These are phyloP conservation scores for Chloroceryle inda DNA, from an alignment of 2,797 vertebrate species.

Conservation along the genomic window DNA sequence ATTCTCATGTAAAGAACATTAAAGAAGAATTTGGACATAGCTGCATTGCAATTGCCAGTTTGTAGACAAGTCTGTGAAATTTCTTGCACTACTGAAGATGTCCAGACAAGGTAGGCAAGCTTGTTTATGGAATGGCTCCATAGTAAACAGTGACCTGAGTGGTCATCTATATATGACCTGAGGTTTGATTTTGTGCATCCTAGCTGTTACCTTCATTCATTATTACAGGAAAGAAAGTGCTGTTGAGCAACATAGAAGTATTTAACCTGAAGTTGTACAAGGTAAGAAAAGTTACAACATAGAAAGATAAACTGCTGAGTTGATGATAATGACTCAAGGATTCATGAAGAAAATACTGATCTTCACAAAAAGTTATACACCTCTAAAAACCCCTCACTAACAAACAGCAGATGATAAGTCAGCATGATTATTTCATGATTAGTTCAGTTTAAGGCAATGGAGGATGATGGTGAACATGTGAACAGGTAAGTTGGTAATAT, in stretches of 20 bases:
- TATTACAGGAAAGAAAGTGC: background rate
- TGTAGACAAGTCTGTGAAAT: constrained; percentile 31
- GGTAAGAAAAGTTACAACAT: background rate
- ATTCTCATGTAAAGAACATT: background rate
- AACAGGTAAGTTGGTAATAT: background rate
- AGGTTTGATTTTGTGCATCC: background rate
- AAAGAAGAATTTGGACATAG: background rate
- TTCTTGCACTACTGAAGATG: background rate
- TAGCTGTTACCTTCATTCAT: background rate
- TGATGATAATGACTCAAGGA: background rate
- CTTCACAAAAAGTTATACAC: background rate
- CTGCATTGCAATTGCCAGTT: constrained; percentile 37
- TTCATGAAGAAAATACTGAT: background rate
- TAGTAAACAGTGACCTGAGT: background rate
- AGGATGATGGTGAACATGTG: background rate
- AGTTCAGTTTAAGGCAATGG: background rate
- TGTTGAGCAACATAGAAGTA: background rate
- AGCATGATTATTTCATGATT: background rate
- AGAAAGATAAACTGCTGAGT: background rate
- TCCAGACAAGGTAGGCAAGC: background rate
- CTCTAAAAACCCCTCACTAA: background rate
- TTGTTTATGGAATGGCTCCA: background rate
- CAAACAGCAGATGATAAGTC: background rate
- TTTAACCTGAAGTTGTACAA: background rate
- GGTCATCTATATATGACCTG: background rate